Evolutionary conservation across 2,113 vertebrate genomes (phyloP).

Genomic region (Peromyscus maniculatus): DNA sequence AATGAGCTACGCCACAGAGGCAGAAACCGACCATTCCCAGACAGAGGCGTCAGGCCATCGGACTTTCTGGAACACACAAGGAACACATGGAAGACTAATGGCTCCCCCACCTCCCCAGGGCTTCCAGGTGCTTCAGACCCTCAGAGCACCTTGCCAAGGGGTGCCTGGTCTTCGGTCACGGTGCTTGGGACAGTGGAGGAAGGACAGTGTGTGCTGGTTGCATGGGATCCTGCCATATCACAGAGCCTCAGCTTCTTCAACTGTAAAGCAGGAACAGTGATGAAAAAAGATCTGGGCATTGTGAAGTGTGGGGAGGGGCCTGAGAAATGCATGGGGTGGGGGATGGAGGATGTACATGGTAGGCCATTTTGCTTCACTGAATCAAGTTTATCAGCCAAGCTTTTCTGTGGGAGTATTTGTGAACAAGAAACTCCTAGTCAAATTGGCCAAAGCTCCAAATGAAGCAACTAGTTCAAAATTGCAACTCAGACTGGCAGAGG

Average conservation of each 20-base stretch:
- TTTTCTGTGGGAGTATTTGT: neutral
- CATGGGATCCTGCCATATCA: neutral
- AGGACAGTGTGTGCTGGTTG: neutral
- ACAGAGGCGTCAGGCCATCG: neutral
- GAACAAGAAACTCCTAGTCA: neutral
- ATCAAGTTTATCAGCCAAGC: neutral
- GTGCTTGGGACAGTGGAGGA: rapidly evolving
- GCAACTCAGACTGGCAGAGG: neutral
- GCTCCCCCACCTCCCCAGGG: neutral
- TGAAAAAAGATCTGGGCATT: neutral
- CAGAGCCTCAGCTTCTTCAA: neutral
- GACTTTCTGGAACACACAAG: constrained; percentile 58
- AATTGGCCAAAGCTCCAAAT: neutral
- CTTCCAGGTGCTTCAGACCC: neutral
- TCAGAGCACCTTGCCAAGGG: neutral
- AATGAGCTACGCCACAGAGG: neutral
- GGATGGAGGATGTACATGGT: neutral
- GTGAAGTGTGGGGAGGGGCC: neutral
- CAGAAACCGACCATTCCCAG: constrained; percentile 51
- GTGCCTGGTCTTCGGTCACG: neutral
- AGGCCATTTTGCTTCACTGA: neutral
- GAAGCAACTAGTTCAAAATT: neutral
- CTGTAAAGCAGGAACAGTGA: neutral
- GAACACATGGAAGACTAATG: neutral
- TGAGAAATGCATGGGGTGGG: neutral